Conservation (phyloP, 2,888 invertebrate genomes). For the Agrochola litura region DNA sequence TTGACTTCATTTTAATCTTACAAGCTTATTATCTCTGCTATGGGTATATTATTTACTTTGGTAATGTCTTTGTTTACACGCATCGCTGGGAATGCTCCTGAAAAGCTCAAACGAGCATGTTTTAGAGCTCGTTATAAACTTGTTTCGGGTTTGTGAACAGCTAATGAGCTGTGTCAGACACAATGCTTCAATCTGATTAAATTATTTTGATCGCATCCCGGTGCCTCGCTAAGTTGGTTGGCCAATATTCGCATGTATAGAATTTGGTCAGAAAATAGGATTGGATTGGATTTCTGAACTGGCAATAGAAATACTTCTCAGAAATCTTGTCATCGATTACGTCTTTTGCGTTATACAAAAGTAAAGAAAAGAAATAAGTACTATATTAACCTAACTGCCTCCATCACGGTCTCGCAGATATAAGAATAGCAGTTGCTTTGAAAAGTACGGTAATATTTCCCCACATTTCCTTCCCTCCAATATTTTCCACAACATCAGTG, state of each 20-base stretch:
- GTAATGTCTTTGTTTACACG: constrained; percentile 61
- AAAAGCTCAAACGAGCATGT: constrained; percentile 35
- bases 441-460: not conserved
- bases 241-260: constrained; percentile 6
- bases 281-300: not conserved
- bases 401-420: not conserved
- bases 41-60: constrained; percentile 41
- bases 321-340: not conserved
- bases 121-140: constrained; percentile 47
- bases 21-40: constrained; percentile 51
- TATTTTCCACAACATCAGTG: constrained; percentile 20
- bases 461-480: constrained; percentile 2
- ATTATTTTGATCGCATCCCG: constrained; percentile 54
- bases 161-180: constrained; percentile 57
- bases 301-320: not conserved
- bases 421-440: not conserved
- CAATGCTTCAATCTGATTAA: constrained; percentile 57
- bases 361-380: constrained; percentile 2
- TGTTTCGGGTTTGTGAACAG: constrained; percentile 48
- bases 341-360: too few species aligned
- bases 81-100: constrained; percentile 53
- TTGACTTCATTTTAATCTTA: constrained; percentile 56
- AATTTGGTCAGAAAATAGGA: not conserved
- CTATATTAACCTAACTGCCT: not conserved
- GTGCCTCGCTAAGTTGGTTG: not conserved